Base-by-base conservation (phyloP, 2,113 vertebrate genomes). In the Oxyruncus cristatus region DNA sequence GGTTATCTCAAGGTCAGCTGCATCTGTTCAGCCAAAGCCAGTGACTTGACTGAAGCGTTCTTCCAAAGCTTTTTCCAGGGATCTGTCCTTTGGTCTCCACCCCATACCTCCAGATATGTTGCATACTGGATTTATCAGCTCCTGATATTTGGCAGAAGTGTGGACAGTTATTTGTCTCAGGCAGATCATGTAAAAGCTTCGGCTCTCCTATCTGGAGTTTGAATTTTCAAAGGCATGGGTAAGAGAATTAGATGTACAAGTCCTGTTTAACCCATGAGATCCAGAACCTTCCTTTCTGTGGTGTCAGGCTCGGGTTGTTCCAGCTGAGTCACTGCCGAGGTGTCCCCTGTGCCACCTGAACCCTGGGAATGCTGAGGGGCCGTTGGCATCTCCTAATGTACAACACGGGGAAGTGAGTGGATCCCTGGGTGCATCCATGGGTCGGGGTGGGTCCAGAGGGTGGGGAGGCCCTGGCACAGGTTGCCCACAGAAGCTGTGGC, bases 261-360 rank as follows among this genome's bases (percentile, higher is more conserved):
- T 92, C 74, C 84, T 46, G 24, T 65, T 91, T 93, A 63, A 52
- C 52, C 41, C 16, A 0, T 61, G 84, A 62, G 42, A 47, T 47
- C 56, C 83, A 68, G 37, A 22, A 8, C 35, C 35, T 28, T 63
- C 35, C 53, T 35, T 81, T 28, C 50, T 61, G 66, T 1, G 1
- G 39, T 2, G 1, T 42, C 13, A 7, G 67, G 49, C 58, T 72
- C 0, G 1, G 44, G 6, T n/a, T 2, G 1, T 10, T 72, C 53
- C 37, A 41, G n/a, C 79, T 56, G 46, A 55, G 16, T 39, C 68
- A 7, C 68, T 65, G 85, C 53, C 61, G 3, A 39, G 1, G 12
- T 33, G 63, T 24, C 59, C 3, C 20, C 27, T 14, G 70, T 62
- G 82, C 26, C 39, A 19, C 56, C 39, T 21, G 35, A 7, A 18